Base-by-base conservation (phyloP, 2,888 invertebrate species). In the Parnassius smintheus region DNA sequence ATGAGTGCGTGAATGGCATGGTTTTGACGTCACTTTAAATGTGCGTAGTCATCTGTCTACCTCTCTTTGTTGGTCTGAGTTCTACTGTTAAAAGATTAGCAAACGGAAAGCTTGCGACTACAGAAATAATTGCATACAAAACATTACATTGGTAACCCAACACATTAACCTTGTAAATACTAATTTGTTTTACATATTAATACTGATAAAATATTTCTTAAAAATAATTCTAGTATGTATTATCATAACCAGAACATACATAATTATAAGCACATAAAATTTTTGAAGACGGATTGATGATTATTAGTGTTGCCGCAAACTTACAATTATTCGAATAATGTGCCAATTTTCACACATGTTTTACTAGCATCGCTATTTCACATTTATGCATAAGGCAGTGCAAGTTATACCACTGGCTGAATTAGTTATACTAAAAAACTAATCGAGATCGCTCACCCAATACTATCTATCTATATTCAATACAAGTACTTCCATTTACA, bases 201-300 rank as follows among this genome's bases (percentile, higher is more conserved):
- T 58, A 62, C 57, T 62, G 62, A 57, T 25, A 62, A 62, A 54
- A 57, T 62, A 57, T 57, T 42, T 42, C 42, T 11, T 60, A 46
- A 55, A 61, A 61, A 44, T 55, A 61, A 50, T 50, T 50, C 9
- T 51, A 44, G 11, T 25, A 41, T 12, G 7, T 12, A 48, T 48
- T 48, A 48, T n/a, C 4, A 48, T 12, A 46, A n/a, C 9, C 49
- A 51, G 22, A 44, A 45, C 42, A 42, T 45, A 8, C 22, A 44
- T 35, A 56, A 54, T 49, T 22, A 46, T 7, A 56, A 51, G 45
- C 41, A 50, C 12, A 56, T 18, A 41, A 56, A 61, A 57, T 45
- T 45, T n/a, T 52, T 13, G 35, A 56, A 57, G 52, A 52, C 41
- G 18, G 48, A 22, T 62, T 62, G 3, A 22, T 18, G n/a, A 13